These are phyloP conservation scores for Folsomia manolachei DNA, from an alignment of 2,888 invertebrate species.

Conservation along the genomic window DNA sequence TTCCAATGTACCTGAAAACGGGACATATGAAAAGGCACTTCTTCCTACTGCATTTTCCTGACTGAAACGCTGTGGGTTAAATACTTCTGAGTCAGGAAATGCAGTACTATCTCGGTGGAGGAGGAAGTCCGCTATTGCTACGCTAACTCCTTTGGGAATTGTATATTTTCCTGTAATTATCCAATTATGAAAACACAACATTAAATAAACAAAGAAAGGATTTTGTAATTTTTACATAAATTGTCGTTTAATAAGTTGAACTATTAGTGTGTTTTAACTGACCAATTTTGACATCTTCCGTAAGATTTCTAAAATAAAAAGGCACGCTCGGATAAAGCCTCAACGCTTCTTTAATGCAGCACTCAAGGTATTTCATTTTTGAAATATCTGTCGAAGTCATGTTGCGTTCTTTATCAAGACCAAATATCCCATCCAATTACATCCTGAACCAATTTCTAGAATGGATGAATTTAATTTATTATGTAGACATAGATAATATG, in stretches of 20 bases:
- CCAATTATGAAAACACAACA: not conserved
- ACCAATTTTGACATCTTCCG: slow-evolving; percentile 51
- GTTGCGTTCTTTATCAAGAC: slow-evolving; percentile 53
- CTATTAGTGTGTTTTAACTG: too few species aligned
- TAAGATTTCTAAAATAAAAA: slow-evolving; percentile 51
- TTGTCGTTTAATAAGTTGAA: too few species aligned
- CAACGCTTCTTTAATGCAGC: slow-evolving; percentile 54
- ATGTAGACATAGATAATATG: not conserved
- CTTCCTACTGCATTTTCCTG: slow-evolving; percentile 27
- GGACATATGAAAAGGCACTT: slow-evolving; percentile 25
- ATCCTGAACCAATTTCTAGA: slow-evolving; percentile 55
- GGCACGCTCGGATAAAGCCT: slow-evolving; percentile 54
- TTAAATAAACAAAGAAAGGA: not conserved
- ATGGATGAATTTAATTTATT: not conserved
- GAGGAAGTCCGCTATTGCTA: not conserved
- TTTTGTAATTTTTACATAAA: slow-evolving; percentile 7
- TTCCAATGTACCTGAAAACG: slow-evolving; percentile 17
- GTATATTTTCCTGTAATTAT: slow-evolving; percentile 17
- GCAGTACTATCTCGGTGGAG: slow-evolving; percentile 14
- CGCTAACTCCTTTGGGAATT: slow-evolving; percentile 25
- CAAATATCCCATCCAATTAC: slow-evolving; percentile 57
- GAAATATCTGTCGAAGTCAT: slow-evolving; percentile 55
- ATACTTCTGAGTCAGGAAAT: slow-evolving; percentile 27
- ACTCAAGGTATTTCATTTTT: slow-evolving; percentile 53
- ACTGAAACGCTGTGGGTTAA: slow-evolving; percentile 25